Evolutionary conservation across 2,888 invertebrate species (phyloP).

Genomic region (Metopia argyrocephala): DNA sequence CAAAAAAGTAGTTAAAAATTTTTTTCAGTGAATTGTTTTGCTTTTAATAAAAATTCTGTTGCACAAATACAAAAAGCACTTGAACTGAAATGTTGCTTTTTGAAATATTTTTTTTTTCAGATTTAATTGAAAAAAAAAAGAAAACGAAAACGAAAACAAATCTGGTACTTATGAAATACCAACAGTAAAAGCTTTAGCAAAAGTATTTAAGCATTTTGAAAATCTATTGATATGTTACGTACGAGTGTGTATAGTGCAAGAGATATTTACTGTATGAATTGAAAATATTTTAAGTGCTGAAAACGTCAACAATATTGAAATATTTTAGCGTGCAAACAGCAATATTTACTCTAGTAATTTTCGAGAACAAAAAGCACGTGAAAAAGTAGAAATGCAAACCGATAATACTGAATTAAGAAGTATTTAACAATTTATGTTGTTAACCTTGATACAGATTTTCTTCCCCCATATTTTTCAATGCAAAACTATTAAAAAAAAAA

Average conservation of each 20-base stretch:
- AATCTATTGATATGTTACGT: too few species aligned
- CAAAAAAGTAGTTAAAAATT: slow-evolving; percentile 1
- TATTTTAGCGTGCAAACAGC: not conserved
- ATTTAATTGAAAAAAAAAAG: not conserved
- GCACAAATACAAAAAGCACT: slow-evolving; percentile 44
- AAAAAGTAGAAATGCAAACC: not conserved
- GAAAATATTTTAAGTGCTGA: not conserved
- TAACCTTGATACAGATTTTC: slow-evolving; percentile 46
- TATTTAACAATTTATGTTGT: not conserved
- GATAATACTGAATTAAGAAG: too few species aligned
- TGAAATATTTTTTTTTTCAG: not conserved
- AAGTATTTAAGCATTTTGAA: too few species aligned
- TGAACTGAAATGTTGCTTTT: slow-evolving; percentile 16
- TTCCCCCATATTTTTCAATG: not conserved
- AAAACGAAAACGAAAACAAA: not conserved
- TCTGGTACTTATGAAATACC: not conserved
- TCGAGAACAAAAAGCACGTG: slow-evolving; percentile 4
- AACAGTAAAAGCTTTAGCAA: not conserved
- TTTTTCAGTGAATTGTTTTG: slow-evolving; percentile 36
- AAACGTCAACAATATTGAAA: not conserved
- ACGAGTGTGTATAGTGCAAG: too few species aligned
- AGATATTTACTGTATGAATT: not conserved
- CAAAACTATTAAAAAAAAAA: not conserved
- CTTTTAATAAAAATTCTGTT: slow-evolving; percentile 22
- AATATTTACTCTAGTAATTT: not conserved